Percentiles rank a stretch among this genome's conserved stretches.
phyloP scores from a whole-genome alignment of 2,888 invertebrate genomes.

The Druceiella hillmani region DNA sequence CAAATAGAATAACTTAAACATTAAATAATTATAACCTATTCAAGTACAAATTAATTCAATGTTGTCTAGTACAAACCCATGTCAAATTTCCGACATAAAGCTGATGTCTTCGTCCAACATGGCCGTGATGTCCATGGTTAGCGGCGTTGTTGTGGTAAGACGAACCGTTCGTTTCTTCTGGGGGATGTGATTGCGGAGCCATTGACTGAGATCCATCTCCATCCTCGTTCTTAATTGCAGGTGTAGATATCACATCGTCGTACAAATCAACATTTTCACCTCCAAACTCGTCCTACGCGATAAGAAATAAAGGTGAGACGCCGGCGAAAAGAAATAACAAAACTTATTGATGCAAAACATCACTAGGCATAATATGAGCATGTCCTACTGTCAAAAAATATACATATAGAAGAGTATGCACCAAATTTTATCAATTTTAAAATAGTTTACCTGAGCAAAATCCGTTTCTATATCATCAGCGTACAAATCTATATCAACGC shows the following conservation, averaged over 20 bases:
- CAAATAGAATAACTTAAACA: too few relatives aligned
- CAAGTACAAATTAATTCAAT: too few relatives aligned
- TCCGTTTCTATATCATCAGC: conserved; percentile 95
- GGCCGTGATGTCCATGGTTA: conserved; percentile 68
- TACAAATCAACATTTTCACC: conserved; percentile 90
- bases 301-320: too few relatives aligned
- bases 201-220: conserved; percentile 54
- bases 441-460: conserved; percentile 64
- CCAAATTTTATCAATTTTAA: conserved; percentile 30
- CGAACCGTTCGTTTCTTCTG: conserved; percentile 63
- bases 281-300: conserved; percentile 68
- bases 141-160: conserved; percentile 65
- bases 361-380: background rate
- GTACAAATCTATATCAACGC: conserved; percentile 95
- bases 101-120: conserved; percentile 75
- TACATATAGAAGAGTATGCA: conserved; percentile 6
- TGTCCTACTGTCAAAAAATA: background rate
- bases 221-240: conserved; percentile 57
- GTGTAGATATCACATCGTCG: conserved; percentile 89
- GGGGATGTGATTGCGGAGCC: conserved; percentile 46
- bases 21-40: too few relatives aligned
- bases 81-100: conserved; percentile 97
- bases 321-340: too few relatives aligned
- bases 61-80: conserved; percentile 86
- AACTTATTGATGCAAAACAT: conserved; percentile 4